Evolutionary conservation across 2,888 invertebrate species (phyloP).

Genomic region (Heliconius cydno): DNA sequence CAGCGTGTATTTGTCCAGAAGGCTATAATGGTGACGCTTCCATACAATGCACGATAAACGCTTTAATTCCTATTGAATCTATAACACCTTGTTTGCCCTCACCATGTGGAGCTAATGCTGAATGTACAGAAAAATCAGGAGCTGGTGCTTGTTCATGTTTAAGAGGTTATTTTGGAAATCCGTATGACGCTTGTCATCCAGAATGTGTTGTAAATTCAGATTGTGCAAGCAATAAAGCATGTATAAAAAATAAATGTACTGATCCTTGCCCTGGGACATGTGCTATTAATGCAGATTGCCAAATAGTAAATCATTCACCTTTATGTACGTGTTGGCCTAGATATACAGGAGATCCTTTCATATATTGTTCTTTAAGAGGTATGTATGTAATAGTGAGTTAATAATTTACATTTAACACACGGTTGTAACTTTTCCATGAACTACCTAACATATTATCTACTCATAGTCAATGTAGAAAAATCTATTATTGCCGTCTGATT

Average conservation of each 20-base stretch:
- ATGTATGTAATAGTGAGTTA: slow-evolving; percentile 50
- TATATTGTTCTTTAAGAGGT: slow-evolving; percentile 79
- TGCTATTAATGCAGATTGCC: slow-evolving; percentile 89
- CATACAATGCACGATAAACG: slow-evolving; percentile 80
- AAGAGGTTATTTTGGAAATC: slow-evolving; percentile 89
- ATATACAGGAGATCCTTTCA: slow-evolving; percentile 89
- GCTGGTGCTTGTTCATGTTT: slow-evolving; percentile 88
- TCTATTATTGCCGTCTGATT: not conserved
- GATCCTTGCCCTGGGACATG: slow-evolving; percentile 92
- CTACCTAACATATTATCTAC: not conserved
- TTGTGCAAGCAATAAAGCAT: slow-evolving; percentile 87
- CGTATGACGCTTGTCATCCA: slow-evolving; percentile 90
- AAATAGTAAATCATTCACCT: slow-evolving; percentile 88
- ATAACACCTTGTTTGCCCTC: slow-evolving; percentile 84
- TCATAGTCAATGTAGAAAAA: not conserved
- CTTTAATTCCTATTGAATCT: slow-evolving; percentile 58
- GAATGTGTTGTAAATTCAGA: slow-evolving; percentile 89
- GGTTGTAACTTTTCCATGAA: not conserved
- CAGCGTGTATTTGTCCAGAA: slow-evolving; percentile 87
- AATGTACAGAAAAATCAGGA: slow-evolving; percentile 83
- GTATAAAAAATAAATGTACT: slow-evolving; percentile 88
- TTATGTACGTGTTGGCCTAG: slow-evolving; percentile 86
- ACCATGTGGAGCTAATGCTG: slow-evolving; percentile 86
- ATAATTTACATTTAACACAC: not conserved
- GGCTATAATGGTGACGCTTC: slow-evolving; percentile 91